Base-by-base conservation (phyloP, 2,113 vertebrate species). In the Hemiscyllium ocellatum region DNA sequence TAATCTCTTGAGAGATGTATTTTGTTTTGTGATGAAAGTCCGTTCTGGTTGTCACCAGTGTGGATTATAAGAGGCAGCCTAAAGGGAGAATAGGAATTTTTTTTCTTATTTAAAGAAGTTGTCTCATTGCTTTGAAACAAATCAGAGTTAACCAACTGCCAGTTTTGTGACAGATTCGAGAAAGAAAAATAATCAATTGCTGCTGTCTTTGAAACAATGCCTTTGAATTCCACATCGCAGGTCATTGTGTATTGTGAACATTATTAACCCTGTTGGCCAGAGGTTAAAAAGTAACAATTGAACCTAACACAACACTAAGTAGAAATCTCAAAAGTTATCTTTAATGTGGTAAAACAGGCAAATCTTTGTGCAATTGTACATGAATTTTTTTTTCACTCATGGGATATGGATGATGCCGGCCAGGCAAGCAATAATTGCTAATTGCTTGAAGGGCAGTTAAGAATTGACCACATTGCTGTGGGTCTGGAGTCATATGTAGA, bases 121-220 rank as follows among this genome's bases (percentile, higher is more conserved):
- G 2, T 94, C 91, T 42, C 47, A 24, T 50, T 4, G 24, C 65
- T 70, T 15, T 47, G 24, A 94, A 69, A 72, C 37, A 50, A 95
- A 70, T 70, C 24, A 42, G 10, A 95, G 47, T 72, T 42, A 70
- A 72, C 13, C 68, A 47, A 47, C 4, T 29, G 68, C 2, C 37
- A 95, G 42, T 26, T 95, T 95, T 94, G 37, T 95, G n/a, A 95
- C n/a, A 66, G 33, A 93, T 19, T 6, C 47, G 37, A 94, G 69
- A 68, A 37, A 93, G 33, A 93, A 93, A 37, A 65, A 17, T 19
- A 42, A 22, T 5, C 4, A 70, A 69, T 70, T 2, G 66, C n/a
- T 47, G n/a, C 37, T 47, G 2, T 7, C 22, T 10, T 37, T 69
- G 47, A 26, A 87, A 47, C 86, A 12, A 89, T 89, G 20, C 19